Conservation (phyloP, 2,113 vertebrate genomes). For the Leucosticte australis region DNA sequence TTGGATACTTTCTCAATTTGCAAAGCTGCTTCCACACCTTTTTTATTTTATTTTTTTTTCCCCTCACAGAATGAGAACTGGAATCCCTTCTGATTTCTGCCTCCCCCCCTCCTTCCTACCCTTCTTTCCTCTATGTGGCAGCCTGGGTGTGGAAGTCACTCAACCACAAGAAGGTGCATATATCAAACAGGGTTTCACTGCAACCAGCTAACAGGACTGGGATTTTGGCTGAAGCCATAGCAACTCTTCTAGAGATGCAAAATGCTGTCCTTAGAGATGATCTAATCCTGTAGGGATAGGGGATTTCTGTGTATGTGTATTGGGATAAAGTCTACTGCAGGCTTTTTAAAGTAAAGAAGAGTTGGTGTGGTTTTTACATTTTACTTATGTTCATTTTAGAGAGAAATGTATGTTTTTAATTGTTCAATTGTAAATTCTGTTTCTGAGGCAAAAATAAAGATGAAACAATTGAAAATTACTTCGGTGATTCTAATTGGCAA, state of each 20-base stretch:
- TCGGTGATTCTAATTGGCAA: constrained; percentile 15
- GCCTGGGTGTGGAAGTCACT: neutral
- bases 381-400: neutral
- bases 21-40: neutral
- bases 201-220: neutral
- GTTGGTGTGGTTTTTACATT: neutral
- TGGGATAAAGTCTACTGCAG: neutral
- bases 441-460: neutral
- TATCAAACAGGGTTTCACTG: neutral
- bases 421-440: neutral
- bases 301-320: neutral
- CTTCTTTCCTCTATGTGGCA: neutral
- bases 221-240: neutral
- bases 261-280: neutral
- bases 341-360: neutral
- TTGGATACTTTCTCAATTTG: neutral
- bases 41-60: no score
- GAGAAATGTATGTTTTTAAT: neutral
- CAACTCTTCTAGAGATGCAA: neutral
- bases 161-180: neutral
- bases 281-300: neutral
- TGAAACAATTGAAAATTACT: constrained; percentile 9
- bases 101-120: neutral
- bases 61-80: neutral
- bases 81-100: neutral